Evolutionary conservation across 53 echinoderm and acorn worm genomes (phyloP), one percentile per base, ranked within the genome.

Genomic region (Holothuria scabra): DNA sequence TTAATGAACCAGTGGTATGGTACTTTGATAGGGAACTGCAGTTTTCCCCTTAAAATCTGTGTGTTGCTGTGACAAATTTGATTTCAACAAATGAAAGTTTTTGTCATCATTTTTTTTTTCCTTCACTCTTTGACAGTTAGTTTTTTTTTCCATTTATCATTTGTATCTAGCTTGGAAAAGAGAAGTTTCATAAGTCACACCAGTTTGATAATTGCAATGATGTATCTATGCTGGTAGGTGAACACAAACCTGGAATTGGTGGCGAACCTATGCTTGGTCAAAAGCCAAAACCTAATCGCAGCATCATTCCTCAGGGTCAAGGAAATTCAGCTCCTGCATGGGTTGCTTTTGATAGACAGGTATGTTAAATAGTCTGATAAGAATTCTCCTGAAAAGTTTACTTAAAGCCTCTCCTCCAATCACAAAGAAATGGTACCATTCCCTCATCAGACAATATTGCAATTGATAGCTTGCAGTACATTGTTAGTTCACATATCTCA

Each of bases 271-370:
- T 93, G 6, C 91, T 96, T 23, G 96, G 93, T 10, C 96, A 96
- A 86, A 93, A 90, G 60, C 69, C 91, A 34, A 93, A 96, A 66
- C 90, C 96, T 21, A 86, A 85, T 41, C 87, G 89, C 16, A 96
- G 96, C 76, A 93, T 76, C 68, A 96, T 96, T 21, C 96, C 96
- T n/a, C 90, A 88, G 66, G 96, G 96, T n/a, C 89, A 93, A 64
- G 95, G 96, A 66, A 96, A 96, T 60, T 81, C 96, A 48, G 89
- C 96, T 1, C 96, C 96, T 21, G 93, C 96, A 25, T 96, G 96
- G 96, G 96, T 96, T 24, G 96, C 96, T 0, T 96, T 96, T 62
- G 96, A 96, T 64, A 88, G 93, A 84, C 96, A 96, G 83, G 89
- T 89, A 89, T 7, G 28, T 71, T 7, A n/a, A n/a, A n/a, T n/a